Conservation (phyloP, 1,140 invertebrate genomes). For the Drosophila jambulina region DNA sequence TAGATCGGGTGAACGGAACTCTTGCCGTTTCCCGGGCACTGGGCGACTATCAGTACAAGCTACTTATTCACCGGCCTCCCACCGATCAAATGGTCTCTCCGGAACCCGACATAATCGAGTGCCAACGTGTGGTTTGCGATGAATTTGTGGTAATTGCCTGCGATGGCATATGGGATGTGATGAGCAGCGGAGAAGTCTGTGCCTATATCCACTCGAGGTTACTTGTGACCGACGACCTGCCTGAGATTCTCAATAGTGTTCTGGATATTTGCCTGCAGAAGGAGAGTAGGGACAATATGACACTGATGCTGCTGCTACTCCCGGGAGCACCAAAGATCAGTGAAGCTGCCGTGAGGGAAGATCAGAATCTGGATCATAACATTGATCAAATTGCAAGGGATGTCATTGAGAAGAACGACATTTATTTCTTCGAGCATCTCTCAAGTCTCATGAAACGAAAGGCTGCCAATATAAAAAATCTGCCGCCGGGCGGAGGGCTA, state of each 20-base stretch:
- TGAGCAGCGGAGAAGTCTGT: slow-evolving; percentile 15
- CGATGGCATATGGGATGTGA: slow-evolving; percentile 41
- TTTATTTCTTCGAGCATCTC: slow-evolving; percentile 14
- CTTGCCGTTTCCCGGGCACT: slow-evolving; percentile 30
- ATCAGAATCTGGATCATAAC: slow-evolving; percentile 1
- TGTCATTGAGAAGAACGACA: slow-evolving; percentile 17
- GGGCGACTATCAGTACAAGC: slow-evolving; percentile 29
- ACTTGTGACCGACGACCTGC: slow-evolving; percentile 7
- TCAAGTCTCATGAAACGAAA: slow-evolving; percentile 13
- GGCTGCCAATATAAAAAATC: slow-evolving; percentile 6
- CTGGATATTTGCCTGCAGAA: slow-evolving; percentile 28
- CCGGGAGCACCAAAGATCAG: slow-evolving; percentile 12
- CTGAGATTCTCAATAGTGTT: slow-evolving; percentile 22
- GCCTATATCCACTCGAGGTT: slow-evolving; percentile 16
- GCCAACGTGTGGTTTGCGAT: slow-evolving; percentile 1
- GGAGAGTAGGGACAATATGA: slow-evolving; percentile 41
- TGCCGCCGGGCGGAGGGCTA: slow-evolving; percentile 28
- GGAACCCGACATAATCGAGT: slow-evolving; percentile 20
- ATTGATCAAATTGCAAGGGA: slow-evolving; percentile 17
- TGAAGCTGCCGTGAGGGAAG: slow-evolving; percentile 5
- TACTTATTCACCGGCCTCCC: too few relatives aligned
- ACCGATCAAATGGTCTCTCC: slow-evolving; percentile 23
- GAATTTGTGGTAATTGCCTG: slow-evolving; percentile 32
- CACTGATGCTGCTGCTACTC: slow-evolving; percentile 14
- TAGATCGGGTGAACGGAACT: slow-evolving; percentile 25